Base-by-base conservation (phyloP, 2,797 vertebrate species). In the Neosilurus mollespiculum region DNA sequence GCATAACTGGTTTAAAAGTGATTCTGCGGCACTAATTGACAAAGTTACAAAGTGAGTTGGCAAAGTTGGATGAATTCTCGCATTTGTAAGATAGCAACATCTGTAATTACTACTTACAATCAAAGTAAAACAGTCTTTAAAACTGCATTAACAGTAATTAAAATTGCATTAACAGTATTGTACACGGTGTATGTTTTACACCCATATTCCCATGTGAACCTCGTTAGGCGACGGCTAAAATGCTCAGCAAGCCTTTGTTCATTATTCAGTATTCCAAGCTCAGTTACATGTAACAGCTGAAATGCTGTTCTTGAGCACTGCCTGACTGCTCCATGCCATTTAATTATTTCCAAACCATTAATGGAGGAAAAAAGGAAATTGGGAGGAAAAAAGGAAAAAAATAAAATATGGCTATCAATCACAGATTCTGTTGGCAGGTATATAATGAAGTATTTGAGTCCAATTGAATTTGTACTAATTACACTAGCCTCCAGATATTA, bases 401-500 rank as follows among this genome's bases (percentile, higher is more conserved):
- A 84, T 91, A 92, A 93, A 93, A 91, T 93, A 92, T 92, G 89
- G 90, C 93, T 86, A 93, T 94, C 91, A 92, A 91, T 93, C 89
- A 89, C 90, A 83, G 83, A 86, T 93, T 91, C 92, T 92, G 92
- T 92, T 93, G 93, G 92, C 93, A 93, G 93, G 91, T 93, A 87
- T 91, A 91, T 93, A 93, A 94, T 91, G 92, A 93, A 94, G 91
- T 93, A 91, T 94, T 89, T 91, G 91, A 89, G 87, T 86, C 86
- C 92, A 94, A 94, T 92, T 92, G 93, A 94, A 94, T 94, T 92
- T 93, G 91, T 89, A 91, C 93, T 94, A 94, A 94, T 95, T 93
- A 94, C 92, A 91, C 88, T 81, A 91, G 91, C 92, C 92, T 94
- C 86, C 90, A 94, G 93, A 94, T 92, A 93, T 88, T 91, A 90